Conservation (phyloP, 2,888 invertebrate species). For the Masnerella sp. region DNA sequence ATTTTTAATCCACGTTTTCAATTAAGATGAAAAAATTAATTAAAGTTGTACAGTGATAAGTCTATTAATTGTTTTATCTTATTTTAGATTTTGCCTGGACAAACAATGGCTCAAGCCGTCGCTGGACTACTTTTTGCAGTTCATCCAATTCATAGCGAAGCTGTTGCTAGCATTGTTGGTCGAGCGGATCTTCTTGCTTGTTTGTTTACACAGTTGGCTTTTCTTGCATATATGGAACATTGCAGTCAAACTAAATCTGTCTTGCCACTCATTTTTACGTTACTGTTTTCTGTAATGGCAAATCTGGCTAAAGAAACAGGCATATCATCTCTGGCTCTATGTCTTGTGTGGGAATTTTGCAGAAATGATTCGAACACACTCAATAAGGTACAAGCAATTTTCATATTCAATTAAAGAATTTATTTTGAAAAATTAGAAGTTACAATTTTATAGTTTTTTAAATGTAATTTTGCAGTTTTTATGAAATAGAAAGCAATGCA, state of each 20-base stretch:
- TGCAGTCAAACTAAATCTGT: conserved; percentile 75
- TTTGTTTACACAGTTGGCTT: conserved; percentile 92
- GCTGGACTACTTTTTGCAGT: conserved; percentile 94
- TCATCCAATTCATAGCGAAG: conserved; percentile 98
- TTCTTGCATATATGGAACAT: conserved; percentile 91
- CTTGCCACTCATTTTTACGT: conserved; percentile 71
- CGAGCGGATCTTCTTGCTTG: conserved; percentile 96
- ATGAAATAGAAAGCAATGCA: not conserved
- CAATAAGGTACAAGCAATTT: conserved; percentile 71
- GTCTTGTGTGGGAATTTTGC: conserved; percentile 90
- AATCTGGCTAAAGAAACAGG: conserved; percentile 98
- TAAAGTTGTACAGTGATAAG: too few relatives aligned
- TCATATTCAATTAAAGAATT: not conserved
- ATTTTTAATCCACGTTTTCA: too few relatives aligned
- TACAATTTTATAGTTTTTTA: too few relatives aligned
- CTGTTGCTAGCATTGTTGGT: conserved; percentile 96
- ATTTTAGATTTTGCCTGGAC: conserved; percentile 80
- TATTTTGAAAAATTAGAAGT: too few relatives aligned
- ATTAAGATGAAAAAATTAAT: too few relatives aligned
- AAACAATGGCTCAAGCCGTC: conserved; percentile 84
- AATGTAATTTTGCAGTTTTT: too few relatives aligned
- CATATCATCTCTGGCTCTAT: conserved; percentile 93
- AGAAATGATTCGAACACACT: conserved; percentile 70
- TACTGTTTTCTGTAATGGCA: conserved; percentile 84
- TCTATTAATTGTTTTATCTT: not conserved